A percentile compares a stretch with the other conserved stretches of the same genome.
phyloP scores from a whole-genome alignment of 2,113 vertebrate species.

The Poecile atricapillus region DNA sequence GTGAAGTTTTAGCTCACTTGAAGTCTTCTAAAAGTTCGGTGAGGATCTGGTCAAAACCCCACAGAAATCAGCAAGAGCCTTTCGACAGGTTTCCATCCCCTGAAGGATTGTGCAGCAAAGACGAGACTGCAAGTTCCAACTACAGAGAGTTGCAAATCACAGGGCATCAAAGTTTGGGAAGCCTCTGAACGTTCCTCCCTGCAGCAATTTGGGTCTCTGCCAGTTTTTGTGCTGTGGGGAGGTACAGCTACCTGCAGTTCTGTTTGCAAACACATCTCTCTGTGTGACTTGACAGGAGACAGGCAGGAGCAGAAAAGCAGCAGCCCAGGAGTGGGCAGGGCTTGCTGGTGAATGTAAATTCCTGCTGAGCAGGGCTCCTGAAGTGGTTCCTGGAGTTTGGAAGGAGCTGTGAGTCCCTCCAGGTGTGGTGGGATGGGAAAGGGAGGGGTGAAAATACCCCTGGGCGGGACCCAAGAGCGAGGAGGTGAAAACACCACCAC shows the following conservation, averaged over 20 bases:
- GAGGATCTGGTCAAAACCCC: constrained; percentile 5
- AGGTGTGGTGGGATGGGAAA: not conserved
- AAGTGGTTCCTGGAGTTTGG: not conserved
- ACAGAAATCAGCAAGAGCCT: constrained; percentile 29
- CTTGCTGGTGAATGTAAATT: not conserved
- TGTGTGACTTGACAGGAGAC: not conserved
- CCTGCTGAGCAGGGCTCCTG: not conserved
- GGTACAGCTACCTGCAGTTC: not conserved
- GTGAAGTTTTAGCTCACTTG: constrained; percentile 37
- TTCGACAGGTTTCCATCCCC: not conserved
- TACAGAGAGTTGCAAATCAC: constrained; percentile 57
- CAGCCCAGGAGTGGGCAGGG: not conserved
- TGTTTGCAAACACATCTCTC: constrained; percentile 22
- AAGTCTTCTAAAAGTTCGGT: not conserved
- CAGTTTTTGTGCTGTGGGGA: not conserved
- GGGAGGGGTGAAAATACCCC: rapidly evolving
- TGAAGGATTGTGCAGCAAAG: not conserved
- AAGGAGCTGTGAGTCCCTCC: not conserved
- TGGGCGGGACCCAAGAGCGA: rapidly evolving
- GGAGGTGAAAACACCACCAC: not conserved
- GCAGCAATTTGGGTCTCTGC: constrained; percentile 9
- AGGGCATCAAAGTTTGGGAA: constrained; percentile 55
- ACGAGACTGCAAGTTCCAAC: not conserved
- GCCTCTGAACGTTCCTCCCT: constrained; percentile 44
- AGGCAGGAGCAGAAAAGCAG: not conserved